Base-by-base conservation (phyloP, 2,888 invertebrate genomes). In the Graphium colonna region DNA sequence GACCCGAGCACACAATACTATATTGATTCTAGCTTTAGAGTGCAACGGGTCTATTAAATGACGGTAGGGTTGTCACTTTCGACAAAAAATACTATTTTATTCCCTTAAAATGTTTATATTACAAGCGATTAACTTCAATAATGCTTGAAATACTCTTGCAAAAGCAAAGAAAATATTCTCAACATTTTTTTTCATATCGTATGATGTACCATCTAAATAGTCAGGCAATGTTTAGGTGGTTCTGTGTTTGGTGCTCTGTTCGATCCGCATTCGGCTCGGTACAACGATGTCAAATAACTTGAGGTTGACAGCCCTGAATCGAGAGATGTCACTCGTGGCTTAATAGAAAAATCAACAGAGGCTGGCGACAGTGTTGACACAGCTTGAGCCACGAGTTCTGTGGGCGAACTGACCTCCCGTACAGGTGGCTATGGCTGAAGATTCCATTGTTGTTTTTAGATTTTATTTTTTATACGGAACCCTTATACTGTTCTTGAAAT, bases 341-440 rank as follows among this genome's bases (percentile, higher is more conserved):
- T 75, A 74, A 72, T 73, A 76, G 72, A 72, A 80, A 74, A 76
- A 75, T 69, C 73, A 78, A 76, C 74, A 74, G 56, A 54, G 31
- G 56, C 60, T 54, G 62, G 68, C 62, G 61, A 61, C 65, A 62
- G 58, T 68, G 65, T 70, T 69, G 70, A 68, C 62, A 62, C 61
- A 65, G 62, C 58, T 65, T 60, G 65, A 61, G 65, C 49, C 54
- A 51, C 57, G 47, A 45, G 41, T 50, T 49, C 45, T 17, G 18
- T 46, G 38, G 65, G 59, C 47, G 64, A 58, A 55, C 46, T 57
- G 57, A 60, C 60, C 60, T 51, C 59, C 59, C 59, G 55, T 39
- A 48, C 54, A 45, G 49, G 44, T 54, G 54, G 44, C 49, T n/a
- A 46, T 13, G 12, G 36, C 38, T 15, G 44, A 38, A 49, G 45